phyloP scores from a whole-genome alignment of 2,797 vertebrate species.

The Siniperca scherzeri region DNA sequence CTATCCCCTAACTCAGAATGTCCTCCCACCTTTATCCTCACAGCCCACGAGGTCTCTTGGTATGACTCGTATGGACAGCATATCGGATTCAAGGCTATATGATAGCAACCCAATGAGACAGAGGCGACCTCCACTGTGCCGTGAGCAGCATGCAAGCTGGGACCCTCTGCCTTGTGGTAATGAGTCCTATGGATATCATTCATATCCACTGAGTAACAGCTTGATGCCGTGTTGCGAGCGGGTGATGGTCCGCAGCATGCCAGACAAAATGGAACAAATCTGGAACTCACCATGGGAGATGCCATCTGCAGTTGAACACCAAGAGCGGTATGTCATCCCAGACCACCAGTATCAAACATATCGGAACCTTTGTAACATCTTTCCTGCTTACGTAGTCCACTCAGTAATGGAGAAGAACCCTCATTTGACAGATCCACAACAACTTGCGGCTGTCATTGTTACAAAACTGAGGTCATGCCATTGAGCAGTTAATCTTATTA shows the following conservation, averaged over 20 bases:
- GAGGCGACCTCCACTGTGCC: slow-evolving; percentile 94
- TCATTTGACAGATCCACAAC: slow-evolving; percentile 96
- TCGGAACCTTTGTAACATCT: slow-evolving; percentile 99
- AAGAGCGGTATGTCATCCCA: slow-evolving; percentile 92
- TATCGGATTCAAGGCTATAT: slow-evolving; percentile 97
- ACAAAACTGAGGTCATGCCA: slow-evolving; percentile 93
- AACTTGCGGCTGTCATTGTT: slow-evolving; percentile 97
- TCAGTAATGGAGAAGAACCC: slow-evolving; percentile 99
- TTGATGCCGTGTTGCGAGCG: slow-evolving; percentile 98
- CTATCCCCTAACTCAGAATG: slow-evolving; percentile 91
- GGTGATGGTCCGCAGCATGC: slow-evolving; percentile 98
- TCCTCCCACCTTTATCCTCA: slow-evolving; percentile 88
- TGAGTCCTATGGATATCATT: slow-evolving; percentile 93
- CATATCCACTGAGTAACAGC: slow-evolving; percentile 93
- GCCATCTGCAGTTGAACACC: slow-evolving; percentile 86
- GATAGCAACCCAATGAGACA: slow-evolving; percentile 96
- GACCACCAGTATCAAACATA: slow-evolving; percentile 99
- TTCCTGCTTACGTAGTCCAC: slow-evolving; percentile 95
- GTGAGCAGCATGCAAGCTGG: slow-evolving; percentile 99
- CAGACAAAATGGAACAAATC: slow-evolving; percentile 99
- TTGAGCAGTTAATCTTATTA: slow-evolving; percentile 65
- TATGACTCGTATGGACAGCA: slow-evolving; percentile 99
- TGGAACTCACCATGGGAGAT: slow-evolving; percentile 96
- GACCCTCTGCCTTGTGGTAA: slow-evolving; percentile 93
- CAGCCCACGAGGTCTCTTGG: slow-evolving; percentile 95